Base-by-base conservation (phyloP, 2,113 vertebrate genomes). In the Setophaga kirtlandii region DNA sequence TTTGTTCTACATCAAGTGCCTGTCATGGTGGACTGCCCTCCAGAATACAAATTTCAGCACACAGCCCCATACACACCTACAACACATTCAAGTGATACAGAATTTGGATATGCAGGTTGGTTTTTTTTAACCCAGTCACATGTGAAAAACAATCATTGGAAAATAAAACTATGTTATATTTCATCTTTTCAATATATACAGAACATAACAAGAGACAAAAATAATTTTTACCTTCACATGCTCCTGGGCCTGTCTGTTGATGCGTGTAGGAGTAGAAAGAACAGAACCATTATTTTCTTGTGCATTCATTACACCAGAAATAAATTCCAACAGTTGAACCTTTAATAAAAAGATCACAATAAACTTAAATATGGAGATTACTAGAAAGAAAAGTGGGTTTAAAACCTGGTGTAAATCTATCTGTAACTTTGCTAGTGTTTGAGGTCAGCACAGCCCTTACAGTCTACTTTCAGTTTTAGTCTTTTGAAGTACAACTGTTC, bases 241-340 rank as follows among this genome's bases (percentile, higher is more conserved):
- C 44, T 95, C 81, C 64, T 94, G 94, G 30, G 18, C 90, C 16
- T 74, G 59, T 67, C 37, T 93, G 30, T 62, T 96, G n/a, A 60
- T 97, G 23, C 97, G 98, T 33, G 98, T 98, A 59, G 97, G 97
- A 77, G 27, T 63, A 83, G 42, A 90, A 94, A 80, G 16, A 79
- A 80, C 28, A 56, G 60, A 78, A 74, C 49, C 85, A 59, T 88
- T 88, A 35, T 94, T 82, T 67, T 95, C 97, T 23, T 81, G 69
- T 82, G 41, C 49, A 42, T 96, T 96, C 6, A 17, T 39, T 83
- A 93, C 83, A 7, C 98, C 98, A 58, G 84, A 97, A 71, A 99
- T 97, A 97, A 99, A 99, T 74, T 99, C 97, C 77, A 98, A 95
- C 30, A 99, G 94, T 37, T 98, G 97, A 90, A 95, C 97, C 99